These are phyloP conservation scores for Neopelma chrysocephalum DNA, from an alignment of 2,797 vertebrate species.

Conservation along the genomic window DNA sequence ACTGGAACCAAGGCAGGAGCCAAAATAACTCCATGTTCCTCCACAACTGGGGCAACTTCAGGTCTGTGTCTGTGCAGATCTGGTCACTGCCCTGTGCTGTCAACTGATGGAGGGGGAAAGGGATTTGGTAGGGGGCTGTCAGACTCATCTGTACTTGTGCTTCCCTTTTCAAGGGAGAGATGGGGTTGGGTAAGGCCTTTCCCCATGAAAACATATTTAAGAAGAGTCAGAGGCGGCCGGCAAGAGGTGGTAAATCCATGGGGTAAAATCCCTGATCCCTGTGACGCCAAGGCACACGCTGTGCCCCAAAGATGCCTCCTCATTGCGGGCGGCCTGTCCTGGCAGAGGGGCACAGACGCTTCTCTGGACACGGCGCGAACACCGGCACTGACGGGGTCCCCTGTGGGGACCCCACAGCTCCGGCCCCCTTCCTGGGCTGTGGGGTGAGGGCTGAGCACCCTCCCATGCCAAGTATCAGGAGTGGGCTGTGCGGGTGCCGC, in stretches of 20 bases:
- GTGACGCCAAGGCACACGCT: accelerated
- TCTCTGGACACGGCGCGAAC: too few species aligned
- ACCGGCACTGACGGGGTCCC: not conserved
- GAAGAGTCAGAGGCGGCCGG: not conserved
- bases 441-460: not conserved
- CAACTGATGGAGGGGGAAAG: accelerated
- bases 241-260: not conserved
- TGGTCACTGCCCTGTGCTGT: not conserved
- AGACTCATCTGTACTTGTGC: accelerated
- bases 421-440: not conserved
- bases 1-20: not conserved
- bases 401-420: too few species aligned
- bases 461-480: not conserved
- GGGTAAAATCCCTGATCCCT: not conserved
- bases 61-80: accelerated
- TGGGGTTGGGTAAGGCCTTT: not conserved
- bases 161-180: not conserved
- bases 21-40: accelerated
- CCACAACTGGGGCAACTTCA: not conserved
- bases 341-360: not conserved
- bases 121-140: not conserved
- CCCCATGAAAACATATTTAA: accelerated
- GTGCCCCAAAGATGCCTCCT: accelerated
- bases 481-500: too few species aligned
- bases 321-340: accelerated